phyloP scores from a whole-genome alignment of 2,888 invertebrate genomes.

The Drepana falcataria region DNA sequence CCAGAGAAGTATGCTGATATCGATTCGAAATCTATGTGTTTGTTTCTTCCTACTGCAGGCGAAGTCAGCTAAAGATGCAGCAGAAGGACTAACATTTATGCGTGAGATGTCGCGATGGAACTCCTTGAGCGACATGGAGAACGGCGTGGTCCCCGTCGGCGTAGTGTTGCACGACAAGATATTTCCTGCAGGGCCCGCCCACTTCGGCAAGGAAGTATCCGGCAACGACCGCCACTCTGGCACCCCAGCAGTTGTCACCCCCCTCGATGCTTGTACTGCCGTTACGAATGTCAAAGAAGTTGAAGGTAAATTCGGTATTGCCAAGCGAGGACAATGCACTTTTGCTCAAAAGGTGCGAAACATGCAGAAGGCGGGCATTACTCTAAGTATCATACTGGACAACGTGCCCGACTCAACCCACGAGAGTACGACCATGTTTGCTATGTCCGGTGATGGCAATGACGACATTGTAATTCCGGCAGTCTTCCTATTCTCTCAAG shows the following conservation, averaged over 20 bases:
- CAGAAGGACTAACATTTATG: conserved; percentile 96
- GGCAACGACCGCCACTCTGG: conserved; percentile 83
- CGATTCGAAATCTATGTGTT: no score
- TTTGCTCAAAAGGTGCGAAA: conserved; percentile 95
- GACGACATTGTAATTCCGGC: conserved; percentile 93
- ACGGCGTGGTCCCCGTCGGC: conserved; percentile 57
- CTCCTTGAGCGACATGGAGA: conserved; percentile 81
- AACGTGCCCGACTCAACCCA: conserved; percentile 87
- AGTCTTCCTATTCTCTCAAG: conserved; percentile 91
- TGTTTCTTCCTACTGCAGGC: conserved; percentile 79
- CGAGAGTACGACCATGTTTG: conserved; percentile 90
- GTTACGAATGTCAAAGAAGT: conserved; percentile 80
- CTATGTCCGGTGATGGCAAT: conserved; percentile 96
- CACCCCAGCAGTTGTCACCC: conserved; percentile 81
- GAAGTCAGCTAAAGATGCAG: conserved; percentile 89
- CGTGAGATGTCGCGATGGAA: conserved; percentile 97
- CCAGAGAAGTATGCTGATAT: no score
- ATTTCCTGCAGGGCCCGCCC: conserved; percentile 89
- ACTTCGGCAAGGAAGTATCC: conserved; percentile 89
- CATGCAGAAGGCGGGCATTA: conserved; percentile 89
- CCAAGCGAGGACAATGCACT: conserved; percentile 95
- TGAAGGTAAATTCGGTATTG: conserved; percentile 87
- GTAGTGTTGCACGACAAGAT: conserved; percentile 41
- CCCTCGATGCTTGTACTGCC: conserved; percentile 82
- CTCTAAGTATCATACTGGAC: conserved; percentile 91